Percentiles rank a stretch among this genome's conserved stretches.
Conservation (phyloP, 1,140 invertebrate species). For the Metaphire vulgaris region DNA sequence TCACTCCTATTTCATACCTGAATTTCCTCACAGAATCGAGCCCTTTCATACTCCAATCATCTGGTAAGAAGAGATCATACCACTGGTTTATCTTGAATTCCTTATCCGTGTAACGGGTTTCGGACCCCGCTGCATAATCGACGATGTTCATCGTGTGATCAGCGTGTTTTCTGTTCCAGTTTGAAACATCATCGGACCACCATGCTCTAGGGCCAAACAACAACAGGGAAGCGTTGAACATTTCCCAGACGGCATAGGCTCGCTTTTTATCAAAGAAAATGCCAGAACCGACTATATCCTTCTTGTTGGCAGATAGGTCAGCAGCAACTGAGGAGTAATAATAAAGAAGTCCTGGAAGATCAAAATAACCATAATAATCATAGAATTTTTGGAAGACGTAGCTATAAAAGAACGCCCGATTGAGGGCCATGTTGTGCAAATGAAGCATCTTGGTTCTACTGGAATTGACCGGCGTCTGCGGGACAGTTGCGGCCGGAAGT, state of each 20-base stretch:
- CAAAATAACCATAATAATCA: slow-evolving; percentile 56
- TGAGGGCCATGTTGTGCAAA: slow-evolving; percentile 90
- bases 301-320: slow-evolving; percentile 84
- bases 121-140: slow-evolving; percentile 54
- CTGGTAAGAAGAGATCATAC: slow-evolving; percentile 72
- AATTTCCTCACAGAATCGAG: slow-evolving; percentile 82
- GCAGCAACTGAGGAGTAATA: slow-evolving; percentile 90
- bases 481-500: slow-evolving; percentile 72
- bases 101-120: slow-evolving; percentile 81
- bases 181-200: slow-evolving; percentile 51
- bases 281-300: slow-evolving; percentile 79
- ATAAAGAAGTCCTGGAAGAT: slow-evolving; percentile 97
- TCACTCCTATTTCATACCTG: slow-evolving; percentile 65
- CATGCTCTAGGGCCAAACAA: slow-evolving; percentile 88
- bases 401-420: slow-evolving; percentile 82
- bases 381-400: slow-evolving; percentile 70
- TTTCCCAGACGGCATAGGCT: slow-evolving; percentile 89
- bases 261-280: slow-evolving; percentile 91
- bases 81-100: slow-evolving; percentile 89
- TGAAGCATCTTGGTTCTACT: slow-evolving; percentile 87
- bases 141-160: slow-evolving; percentile 48
- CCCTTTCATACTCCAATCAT: slow-evolving; percentile 60
- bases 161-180: slow-evolving; percentile 51
- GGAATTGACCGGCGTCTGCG: slow-evolving; percentile 85
- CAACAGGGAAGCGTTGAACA: slow-evolving; percentile 93